phyloP scores from a whole-genome alignment of 2,797 vertebrate genomes.

The Xenopus petersii region DNA sequence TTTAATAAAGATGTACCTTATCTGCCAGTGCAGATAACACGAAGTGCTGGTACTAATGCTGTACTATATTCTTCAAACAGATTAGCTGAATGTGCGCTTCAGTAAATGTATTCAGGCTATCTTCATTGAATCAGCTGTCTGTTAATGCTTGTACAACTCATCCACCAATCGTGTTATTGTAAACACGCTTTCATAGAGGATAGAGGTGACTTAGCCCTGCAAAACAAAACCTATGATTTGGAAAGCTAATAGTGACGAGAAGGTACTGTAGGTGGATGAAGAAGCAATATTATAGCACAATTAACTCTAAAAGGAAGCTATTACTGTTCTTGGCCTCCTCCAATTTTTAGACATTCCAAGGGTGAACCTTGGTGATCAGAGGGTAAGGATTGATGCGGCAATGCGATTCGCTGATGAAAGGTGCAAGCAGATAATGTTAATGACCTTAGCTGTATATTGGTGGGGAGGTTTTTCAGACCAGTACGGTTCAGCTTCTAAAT shows the following conservation, averaged over 20 bases:
- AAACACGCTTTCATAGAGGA: slow-evolving; percentile 72
- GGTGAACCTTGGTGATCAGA: too few relatives aligned
- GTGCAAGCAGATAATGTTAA: too few relatives aligned
- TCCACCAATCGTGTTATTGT: slow-evolving; percentile 70
- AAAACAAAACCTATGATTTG: slow-evolving; percentile 68
- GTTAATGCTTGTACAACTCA: slow-evolving; percentile 74
- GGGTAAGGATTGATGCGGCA: too few relatives aligned
- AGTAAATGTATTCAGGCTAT: slow-evolving; percentile 82
- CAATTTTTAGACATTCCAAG: too few relatives aligned
- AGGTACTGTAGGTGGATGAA: slow-evolving; percentile 22
- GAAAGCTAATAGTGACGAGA: slow-evolving; percentile 55
- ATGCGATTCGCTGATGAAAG: too few relatives aligned
- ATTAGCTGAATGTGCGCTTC: slow-evolving; percentile 79
- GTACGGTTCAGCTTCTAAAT: too few relatives aligned
- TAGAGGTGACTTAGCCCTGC: slow-evolving; percentile 70
- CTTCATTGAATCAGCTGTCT: slow-evolving; percentile 82
- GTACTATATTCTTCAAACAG: slow-evolving; percentile 86
- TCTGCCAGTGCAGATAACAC: slow-evolving; percentile 86
- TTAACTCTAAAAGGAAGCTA: slow-evolving; percentile 7
- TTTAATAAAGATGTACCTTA: slow-evolving; percentile 98
- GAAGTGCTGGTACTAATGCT: slow-evolving; percentile 86
- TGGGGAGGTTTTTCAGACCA: too few relatives aligned
- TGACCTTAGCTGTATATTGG: too few relatives aligned
- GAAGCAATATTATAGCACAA: slow-evolving; percentile 23
- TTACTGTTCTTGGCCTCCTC: too few relatives aligned